Percentiles rank a stretch among this genome's conserved stretches.
phyloP scores from a whole-genome alignment of 2,113 vertebrate species.

The Rhinogobius similis region DNA sequence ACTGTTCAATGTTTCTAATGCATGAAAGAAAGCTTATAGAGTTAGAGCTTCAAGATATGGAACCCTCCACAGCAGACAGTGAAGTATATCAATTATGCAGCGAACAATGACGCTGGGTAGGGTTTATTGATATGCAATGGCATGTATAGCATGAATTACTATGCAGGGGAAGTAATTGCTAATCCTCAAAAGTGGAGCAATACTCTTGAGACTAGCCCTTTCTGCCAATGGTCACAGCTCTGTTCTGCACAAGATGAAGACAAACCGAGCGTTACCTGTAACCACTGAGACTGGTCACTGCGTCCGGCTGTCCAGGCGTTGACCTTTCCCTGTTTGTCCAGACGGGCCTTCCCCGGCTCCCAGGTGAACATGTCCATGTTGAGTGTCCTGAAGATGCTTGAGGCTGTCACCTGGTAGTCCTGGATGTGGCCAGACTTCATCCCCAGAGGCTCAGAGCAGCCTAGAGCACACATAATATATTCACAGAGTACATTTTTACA shows the following conservation, averaged over 20 bases:
- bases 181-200: conserved; percentile 34
- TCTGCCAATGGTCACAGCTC: conserved; percentile 12
- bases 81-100: conserved; percentile 15
- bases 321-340: conserved; percentile 98
- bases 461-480: conserved; percentile 68
- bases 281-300: conserved; percentile 96
- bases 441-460: conserved; percentile 96
- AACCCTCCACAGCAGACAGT: conserved; percentile 18
- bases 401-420: conserved; percentile 94
- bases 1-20: conserved; percentile 31
- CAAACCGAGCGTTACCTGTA: conserved; percentile 83
- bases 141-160: conserved; percentile 34
- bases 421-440: conserved; percentile 98
- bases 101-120: conserved; percentile 22
- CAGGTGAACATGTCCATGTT: conserved; percentile 99
- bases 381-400: conserved; percentile 94
- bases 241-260: background rate
- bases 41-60: conserved; percentile 12
- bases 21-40: conserved; percentile 13
- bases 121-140: conserved; percentile 39
- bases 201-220: conserved; percentile 11
- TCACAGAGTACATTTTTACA: background rate
- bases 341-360: conserved; percentile 95
- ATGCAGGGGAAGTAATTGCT: conserved; percentile 29
- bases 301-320: conserved; percentile 98